Evolutionary conservation across 2,797 vertebrate species (phyloP).

Genomic region (Poeciliopsis paucimaculata): DNA sequence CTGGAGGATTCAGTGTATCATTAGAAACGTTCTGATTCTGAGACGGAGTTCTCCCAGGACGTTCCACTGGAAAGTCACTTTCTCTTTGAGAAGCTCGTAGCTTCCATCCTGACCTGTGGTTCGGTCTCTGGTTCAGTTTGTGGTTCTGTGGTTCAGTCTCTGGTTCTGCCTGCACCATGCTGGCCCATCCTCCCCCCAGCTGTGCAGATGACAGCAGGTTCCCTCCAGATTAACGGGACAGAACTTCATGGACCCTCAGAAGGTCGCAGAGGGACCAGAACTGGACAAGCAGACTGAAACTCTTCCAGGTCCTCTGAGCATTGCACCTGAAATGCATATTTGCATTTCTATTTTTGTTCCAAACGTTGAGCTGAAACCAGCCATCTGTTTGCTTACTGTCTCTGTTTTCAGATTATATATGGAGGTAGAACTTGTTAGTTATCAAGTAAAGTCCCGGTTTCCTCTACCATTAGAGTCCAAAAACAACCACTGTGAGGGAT

Average conservation of each 20-base stretch:
- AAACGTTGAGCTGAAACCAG: not conserved
- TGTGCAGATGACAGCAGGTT: conserved; percentile 1
- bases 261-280: conserved; percentile 28
- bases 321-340: not conserved
- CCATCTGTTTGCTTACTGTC: not conserved
- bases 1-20: not conserved
- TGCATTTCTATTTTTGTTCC: not conserved
- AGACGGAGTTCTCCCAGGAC: no score
- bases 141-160: no score
- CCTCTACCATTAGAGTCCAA: not conserved
- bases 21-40: no score
- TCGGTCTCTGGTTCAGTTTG: no score
- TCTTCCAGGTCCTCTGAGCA: not conserved
- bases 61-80: no score
- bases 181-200: conserved; percentile 39
- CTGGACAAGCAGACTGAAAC: not conserved
- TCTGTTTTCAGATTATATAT: not conserved
- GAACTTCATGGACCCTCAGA: conserved; percentile 7
- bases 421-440: not conserved
- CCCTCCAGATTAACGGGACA: conserved; percentile 43
- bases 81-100: no score
- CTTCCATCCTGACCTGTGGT: not conserved
- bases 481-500: not conserved
- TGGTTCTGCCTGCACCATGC: conserved; percentile 24
- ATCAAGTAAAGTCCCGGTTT: not conserved